A percentile compares a stretch with the other conserved stretches of the same genome.
These are phyloP conservation scores for Abramis brama DNA, from an alignment of 2,113 vertebrate genomes.

Conservation along the genomic window DNA sequence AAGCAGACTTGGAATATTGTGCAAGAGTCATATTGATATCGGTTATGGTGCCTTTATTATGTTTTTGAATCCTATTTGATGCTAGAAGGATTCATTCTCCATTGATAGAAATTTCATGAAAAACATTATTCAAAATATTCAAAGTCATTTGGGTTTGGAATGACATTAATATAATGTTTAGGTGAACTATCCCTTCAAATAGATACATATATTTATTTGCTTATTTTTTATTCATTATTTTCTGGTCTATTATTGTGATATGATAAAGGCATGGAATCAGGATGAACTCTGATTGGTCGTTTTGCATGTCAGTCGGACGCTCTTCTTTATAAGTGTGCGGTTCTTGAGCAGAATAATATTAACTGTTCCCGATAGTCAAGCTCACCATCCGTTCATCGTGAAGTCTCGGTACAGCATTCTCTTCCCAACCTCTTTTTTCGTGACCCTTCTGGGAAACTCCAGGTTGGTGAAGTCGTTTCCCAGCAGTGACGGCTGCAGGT, in stretches of 20 bases:
- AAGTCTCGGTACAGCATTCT: slow-evolving; percentile 97
- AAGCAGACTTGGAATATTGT: background rate
- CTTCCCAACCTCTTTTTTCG: slow-evolving; percentile 96
- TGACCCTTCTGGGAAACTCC: slow-evolving; percentile 96
- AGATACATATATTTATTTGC: too few species aligned
- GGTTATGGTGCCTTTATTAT: background rate
- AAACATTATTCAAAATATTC: too few species aligned
- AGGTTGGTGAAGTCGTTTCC: slow-evolving; percentile 99
- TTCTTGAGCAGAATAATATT: background rate
- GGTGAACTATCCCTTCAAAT: too few species aligned
- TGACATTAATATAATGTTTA: background rate
- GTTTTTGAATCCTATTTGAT: background rate
- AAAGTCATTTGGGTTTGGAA: background rate
- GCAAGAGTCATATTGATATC: background rate
- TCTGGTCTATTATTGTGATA: background rate
- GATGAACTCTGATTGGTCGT: background rate
- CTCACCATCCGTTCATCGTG: slow-evolving; percentile 98
- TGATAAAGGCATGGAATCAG: background rate
- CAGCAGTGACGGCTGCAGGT: slow-evolving; percentile 95
- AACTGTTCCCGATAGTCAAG: background rate
- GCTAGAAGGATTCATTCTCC: background rate
- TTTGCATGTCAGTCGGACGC: background rate
- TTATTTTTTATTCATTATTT: background rate
- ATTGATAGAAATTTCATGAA: background rate
- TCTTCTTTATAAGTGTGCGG: background rate